Evolutionary conservation across 2,113 vertebrate species (phyloP).

Genomic region (Machaerirhynchus nigripectus): DNA sequence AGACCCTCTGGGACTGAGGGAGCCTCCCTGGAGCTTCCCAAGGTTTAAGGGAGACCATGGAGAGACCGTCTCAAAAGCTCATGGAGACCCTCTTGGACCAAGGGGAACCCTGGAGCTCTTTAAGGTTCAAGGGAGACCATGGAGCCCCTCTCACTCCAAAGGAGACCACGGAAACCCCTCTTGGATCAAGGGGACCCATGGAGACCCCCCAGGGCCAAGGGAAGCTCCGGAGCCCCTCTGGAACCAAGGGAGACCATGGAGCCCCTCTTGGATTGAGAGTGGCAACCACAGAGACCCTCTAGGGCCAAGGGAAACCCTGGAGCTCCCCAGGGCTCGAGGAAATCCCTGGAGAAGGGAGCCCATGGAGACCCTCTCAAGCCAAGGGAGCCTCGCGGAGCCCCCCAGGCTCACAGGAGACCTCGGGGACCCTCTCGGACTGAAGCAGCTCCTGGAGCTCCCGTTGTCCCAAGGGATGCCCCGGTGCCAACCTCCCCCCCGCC

Average conservation of each 20-base stretch:
- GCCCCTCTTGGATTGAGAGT: too few relatives aligned
- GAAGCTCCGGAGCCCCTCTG: not conserved
- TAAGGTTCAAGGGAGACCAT: not conserved
- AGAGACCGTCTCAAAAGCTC: not conserved
- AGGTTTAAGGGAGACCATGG: not conserved
- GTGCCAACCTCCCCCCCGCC: too few relatives aligned
- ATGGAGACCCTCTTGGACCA: not conserved
- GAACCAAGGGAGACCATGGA: not conserved
- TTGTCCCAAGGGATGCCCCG: fast-evolving
- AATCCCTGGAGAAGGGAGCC: not conserved
- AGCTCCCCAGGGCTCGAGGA: not conserved
- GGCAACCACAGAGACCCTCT: not conserved
- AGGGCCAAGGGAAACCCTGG: too few relatives aligned
- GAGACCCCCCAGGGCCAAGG: not conserved
- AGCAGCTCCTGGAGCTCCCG: not conserved
- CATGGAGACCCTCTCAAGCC: not conserved
- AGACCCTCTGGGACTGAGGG: not conserved
- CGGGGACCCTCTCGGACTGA: fast-evolving
- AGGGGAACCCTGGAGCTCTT: too few relatives aligned
- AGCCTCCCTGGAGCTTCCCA: not conserved
- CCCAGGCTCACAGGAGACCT: not conserved
- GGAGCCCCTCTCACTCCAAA: not conserved
- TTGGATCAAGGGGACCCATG: not conserved
- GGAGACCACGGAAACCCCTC: not conserved
- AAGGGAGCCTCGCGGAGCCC: not conserved